phyloP scores from a whole-genome alignment of 2,797 vertebrate genomes.

The Muraenolepis orangiensis region DNA sequence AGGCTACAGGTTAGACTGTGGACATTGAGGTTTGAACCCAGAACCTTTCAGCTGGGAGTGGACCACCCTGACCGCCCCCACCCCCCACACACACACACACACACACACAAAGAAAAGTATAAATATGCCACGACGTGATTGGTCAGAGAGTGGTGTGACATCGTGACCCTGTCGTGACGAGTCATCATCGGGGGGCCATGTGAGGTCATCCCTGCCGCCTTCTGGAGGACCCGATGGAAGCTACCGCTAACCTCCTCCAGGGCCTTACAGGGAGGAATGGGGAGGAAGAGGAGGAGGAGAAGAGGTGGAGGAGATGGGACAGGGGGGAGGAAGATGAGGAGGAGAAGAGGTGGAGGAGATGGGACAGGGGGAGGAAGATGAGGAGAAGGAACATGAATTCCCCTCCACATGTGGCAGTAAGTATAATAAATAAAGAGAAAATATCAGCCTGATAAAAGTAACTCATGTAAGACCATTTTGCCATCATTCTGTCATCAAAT shows the following conservation, averaged over 20 bases:
- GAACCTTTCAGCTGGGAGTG: not conserved
- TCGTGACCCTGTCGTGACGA: slow-evolving; percentile 66
- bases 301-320: slow-evolving; percentile 14
- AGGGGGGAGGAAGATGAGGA: slow-evolving; percentile 19
- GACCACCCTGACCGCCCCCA: not conserved
- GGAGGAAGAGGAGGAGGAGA: slow-evolving; percentile 3
- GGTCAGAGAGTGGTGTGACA: slow-evolving; percentile 61
- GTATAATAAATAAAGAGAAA: no score
- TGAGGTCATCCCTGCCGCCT: slow-evolving; percentile 70
- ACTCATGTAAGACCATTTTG: not conserved
- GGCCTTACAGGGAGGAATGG: slow-evolving; percentile 13
- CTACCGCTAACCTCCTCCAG: slow-evolving; percentile 38
- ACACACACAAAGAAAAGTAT: not conserved
- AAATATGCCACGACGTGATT: slow-evolving; percentile 4
- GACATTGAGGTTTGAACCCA: not conserved
- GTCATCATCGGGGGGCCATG: slow-evolving; percentile 63
- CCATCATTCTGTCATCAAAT: not conserved
- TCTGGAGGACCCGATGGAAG: slow-evolving; percentile 66
- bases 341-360: slow-evolving; percentile 13
- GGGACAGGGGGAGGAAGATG: not conserved
- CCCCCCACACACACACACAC: no score
- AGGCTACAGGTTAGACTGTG: no score
- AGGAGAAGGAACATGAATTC: not conserved
- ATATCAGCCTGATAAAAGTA: no score
- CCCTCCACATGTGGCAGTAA: no score